Evolutionary conservation across 2,888 invertebrate genomes (phyloP).

Genomic region (Cataglyphis altisquamis): DNA sequence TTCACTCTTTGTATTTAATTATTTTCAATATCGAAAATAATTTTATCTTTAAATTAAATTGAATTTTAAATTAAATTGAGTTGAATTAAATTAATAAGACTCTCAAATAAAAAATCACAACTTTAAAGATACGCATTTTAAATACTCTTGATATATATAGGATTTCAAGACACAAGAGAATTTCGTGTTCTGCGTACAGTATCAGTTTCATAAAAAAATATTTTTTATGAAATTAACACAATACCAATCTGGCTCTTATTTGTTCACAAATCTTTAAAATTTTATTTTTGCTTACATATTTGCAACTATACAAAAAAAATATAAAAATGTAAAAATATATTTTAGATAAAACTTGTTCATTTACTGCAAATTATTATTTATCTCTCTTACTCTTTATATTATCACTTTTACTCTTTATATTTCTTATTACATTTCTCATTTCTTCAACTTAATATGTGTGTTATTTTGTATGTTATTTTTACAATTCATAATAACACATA

Average conservation of each 20-base stretch:
- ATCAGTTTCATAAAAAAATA: too few species aligned
- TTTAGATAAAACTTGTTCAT: neutral
- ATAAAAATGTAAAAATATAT: neutral
- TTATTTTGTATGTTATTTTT: slow-evolving; percentile 9
- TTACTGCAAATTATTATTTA: neutral
- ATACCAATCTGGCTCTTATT: too few species aligned
- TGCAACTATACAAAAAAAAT: neutral
- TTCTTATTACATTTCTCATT: neutral
- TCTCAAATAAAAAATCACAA: too few species aligned
- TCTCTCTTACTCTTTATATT: neutral
- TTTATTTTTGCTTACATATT: neutral
- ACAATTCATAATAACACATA: neutral
- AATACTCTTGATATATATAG: too few species aligned
- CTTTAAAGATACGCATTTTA: too few species aligned
- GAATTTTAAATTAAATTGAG: too few species aligned
- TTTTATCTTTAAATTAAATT: too few species aligned
- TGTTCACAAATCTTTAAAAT: neutral
- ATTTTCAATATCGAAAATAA: neutral
- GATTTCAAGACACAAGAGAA: too few species aligned
- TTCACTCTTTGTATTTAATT: neutral
- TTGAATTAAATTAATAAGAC: too few species aligned
- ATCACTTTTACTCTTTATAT: neutral
- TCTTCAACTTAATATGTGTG: neutral
- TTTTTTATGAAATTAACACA: too few species aligned
- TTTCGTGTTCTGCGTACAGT: too few species aligned